Base-by-base conservation (phyloP, 2,888 invertebrate species). In the Agapostemon virescens region DNA sequence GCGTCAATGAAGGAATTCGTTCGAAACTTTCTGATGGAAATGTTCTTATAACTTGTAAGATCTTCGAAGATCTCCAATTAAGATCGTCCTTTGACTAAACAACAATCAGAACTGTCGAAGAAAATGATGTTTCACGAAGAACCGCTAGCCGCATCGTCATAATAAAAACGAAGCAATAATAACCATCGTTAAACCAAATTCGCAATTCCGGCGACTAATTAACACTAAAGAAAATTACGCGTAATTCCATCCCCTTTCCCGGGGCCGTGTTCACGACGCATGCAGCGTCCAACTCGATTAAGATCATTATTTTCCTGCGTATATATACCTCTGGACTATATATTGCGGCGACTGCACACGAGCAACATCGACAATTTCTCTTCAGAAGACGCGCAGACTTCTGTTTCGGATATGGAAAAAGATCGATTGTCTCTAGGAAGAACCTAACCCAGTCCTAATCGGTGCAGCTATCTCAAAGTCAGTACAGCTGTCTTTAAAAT, bases 321-420 rank as follows among this genome's bases (percentile, higher is more conserved):
- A n/a, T n/a, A n/a, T n/a, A n/a, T n/a, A n/a, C 30, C 26, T 17
- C 26, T 55, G 26, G 55, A 55, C 26, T 55, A 26, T 26, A 26
- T 15, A 55, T 26, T 26, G 26, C 49, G 11, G 11, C 11, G 9
- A n/a, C 49, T n/a, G n/a, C n/a, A 49, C n/a, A 49, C n/a, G n/a
- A n/a, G n/a, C n/a, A 49, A 49, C n/a, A n/a, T n/a, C 49, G 49
- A 49, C 49, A n/a, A 49, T 49, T 49, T 49, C 11, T 49, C 49
- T n/a, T 49, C 49, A n/a, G 9, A 11, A n/a, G 11, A 38, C 9
- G 38, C n/a, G n/a, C n/a, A n/a, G n/a, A n/a, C n/a, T n/a, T n/a
- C n/a, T n/a, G n/a, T n/a, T n/a, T n/a, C n/a, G n/a, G n/a, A n/a
- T n/a, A n/a, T n/a, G n/a, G n/a, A n/a, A n/a, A n/a, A n/a, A n/a